These are phyloP conservation scores for Lymantria monacha DNA, from an alignment of 2,888 invertebrate species.

Conservation along the genomic window DNA sequence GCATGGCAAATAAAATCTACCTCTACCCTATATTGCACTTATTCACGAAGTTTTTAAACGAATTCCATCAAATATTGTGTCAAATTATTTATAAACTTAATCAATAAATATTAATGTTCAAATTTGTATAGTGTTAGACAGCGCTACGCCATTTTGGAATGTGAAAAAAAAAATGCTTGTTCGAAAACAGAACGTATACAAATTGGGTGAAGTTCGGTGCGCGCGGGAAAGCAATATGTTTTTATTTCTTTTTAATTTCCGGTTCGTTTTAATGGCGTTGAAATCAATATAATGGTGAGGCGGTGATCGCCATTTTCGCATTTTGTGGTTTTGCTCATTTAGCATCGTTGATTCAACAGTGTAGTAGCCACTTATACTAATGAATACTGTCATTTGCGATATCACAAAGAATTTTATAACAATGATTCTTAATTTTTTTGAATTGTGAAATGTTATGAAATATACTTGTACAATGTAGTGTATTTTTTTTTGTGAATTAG, in stretches of 20 bases:
- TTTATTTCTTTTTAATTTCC: conserved; percentile 82
- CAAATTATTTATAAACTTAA: conserved; percentile 9
- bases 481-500: neutral
- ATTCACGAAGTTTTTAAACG: conserved; percentile 41
- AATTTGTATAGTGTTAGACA: conserved; percentile 17
- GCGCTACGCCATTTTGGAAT: conserved; percentile 44
- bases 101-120: conserved; percentile 22
- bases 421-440: neutral
- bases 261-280: conserved; percentile 80
- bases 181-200: conserved; percentile 74
- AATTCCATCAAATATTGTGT: conserved; percentile 3
- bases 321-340: conserved; percentile 79
- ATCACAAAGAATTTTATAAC: neutral
- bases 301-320: conserved; percentile 72
- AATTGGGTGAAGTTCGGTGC: conserved; percentile 76
- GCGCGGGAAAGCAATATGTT: conserved; percentile 80
- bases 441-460: neutral
- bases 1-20: conserved; percentile 79
- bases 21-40: conserved; percentile 64
- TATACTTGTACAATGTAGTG: neutral
- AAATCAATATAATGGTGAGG: conserved; percentile 79
- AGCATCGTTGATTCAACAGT: conserved; percentile 55
- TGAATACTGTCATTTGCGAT: conserved; percentile 52
- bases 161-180: conserved; percentile 50
- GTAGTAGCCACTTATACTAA: conserved; percentile 47